Conservation (phyloP, 2,888 invertebrate genomes). For the Oscheius myriophilus region DNA sequence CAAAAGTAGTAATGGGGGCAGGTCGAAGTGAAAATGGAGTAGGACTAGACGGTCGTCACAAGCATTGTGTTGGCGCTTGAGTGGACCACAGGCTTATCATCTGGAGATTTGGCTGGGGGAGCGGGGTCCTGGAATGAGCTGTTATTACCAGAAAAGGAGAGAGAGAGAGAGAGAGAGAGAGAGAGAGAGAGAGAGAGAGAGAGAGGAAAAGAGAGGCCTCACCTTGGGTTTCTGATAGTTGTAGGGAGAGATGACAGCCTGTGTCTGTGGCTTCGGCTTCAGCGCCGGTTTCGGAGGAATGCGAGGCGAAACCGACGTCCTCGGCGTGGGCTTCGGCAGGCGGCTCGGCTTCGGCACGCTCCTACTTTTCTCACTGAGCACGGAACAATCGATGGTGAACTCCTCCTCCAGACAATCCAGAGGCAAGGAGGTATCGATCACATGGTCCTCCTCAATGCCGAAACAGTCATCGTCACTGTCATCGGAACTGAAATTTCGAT, state of each 20-base stretch:
- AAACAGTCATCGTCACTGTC: conserved; percentile 15
- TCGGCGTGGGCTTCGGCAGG: conserved; percentile 23
- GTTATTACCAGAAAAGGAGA: too few species aligned
- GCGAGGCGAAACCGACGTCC: conserved; percentile 15
- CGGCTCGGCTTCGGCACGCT: conserved; percentile 12
- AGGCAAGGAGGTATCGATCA: conserved; percentile 17
- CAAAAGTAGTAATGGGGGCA: too few species aligned
- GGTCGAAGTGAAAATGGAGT: not conserved
- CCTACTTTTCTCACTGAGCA: conserved; percentile 3
- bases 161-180: too few species aligned
- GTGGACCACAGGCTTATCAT: conserved; percentile 16
- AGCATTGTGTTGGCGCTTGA: conserved; percentile 20
- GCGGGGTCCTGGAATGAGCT: conserved; percentile 1
- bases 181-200: too few species aligned
- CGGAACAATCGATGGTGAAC: conserved; percentile 27
- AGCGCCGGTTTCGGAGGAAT: conserved; percentile 9
- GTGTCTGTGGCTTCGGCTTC: conserved; percentile 25
- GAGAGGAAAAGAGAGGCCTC: too few species aligned
- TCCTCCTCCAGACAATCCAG: conserved; percentile 25
- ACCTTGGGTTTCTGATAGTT: conserved; percentile 29
- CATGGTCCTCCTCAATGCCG: conserved; percentile 7
- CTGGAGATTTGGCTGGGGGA: conserved; percentile 1
- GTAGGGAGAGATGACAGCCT: conserved; percentile 28
- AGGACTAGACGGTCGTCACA: conserved; percentile 22
- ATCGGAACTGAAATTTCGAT: not conserved